Evolutionary conservation across 2,113 vertebrate species (phyloP).

Genomic region (Dipodomys spectabilis): DNA sequence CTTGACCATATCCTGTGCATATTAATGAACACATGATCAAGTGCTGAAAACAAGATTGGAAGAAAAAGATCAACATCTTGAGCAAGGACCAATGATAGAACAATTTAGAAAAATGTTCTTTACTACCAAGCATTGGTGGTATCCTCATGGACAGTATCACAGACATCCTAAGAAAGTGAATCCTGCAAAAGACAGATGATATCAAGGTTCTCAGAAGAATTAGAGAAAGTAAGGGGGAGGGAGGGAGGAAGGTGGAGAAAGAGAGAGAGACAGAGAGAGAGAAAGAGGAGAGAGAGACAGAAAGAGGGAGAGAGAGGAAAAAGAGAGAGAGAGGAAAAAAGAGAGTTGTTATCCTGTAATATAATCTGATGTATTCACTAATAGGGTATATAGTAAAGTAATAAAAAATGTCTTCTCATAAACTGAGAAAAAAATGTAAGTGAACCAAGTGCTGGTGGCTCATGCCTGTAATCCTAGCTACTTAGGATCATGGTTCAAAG

Average conservation of each 20-base stretch:
- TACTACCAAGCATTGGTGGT: constrained; percentile 98
- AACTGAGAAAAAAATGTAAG: neutral
- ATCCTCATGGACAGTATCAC: constrained; percentile 93
- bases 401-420: constrained; percentile 45
- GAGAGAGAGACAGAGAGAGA: too few species aligned
- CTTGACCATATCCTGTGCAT: constrained; percentile 88
- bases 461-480: too few species aligned
- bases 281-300: too few species aligned
- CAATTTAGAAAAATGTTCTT: constrained; percentile 98
- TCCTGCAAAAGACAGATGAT: constrained; percentile 79
- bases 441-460: too few species aligned
- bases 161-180: constrained; percentile 71
- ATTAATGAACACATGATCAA: constrained; percentile 91
- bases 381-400: constrained; percentile 34
- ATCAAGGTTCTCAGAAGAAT: constrained; percentile 15
- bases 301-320: constrained; percentile 17
- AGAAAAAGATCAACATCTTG: constrained; percentile 82
- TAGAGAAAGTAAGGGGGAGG: neutral
- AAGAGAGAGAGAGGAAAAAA: too few species aligned
- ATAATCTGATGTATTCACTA: constrained; percentile 6
- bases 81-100: constrained; percentile 90
- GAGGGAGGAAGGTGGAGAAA: too few species aligned
- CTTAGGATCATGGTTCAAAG: too few species aligned
- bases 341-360: neutral
- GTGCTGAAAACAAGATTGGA: constrained; percentile 92